These are phyloP conservation scores for Apamea anceps DNA, from an alignment of 2,888 invertebrate species.

Conservation along the genomic window DNA sequence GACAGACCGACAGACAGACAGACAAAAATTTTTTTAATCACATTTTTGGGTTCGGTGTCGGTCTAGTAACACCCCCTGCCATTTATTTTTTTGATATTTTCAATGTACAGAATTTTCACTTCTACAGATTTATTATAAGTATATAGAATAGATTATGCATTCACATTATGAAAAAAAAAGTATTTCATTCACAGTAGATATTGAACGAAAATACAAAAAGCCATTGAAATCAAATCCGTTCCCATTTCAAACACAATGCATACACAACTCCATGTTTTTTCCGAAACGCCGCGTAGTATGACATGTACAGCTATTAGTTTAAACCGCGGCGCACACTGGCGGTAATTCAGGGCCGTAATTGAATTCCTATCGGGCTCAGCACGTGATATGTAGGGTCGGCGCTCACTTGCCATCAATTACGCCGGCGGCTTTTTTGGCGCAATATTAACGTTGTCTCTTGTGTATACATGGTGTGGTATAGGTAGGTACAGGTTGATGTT, in stretches of 20 bases:
- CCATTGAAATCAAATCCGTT: neutral
- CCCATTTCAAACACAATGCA: neutral
- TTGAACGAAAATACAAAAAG: neutral
- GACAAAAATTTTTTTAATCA: too few relatives aligned
- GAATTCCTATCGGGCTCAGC: conserved; percentile 66
- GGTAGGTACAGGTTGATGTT: neutral
- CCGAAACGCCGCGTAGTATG: conserved; percentile 18
- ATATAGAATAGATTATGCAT: too few relatives aligned
- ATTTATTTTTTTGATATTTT: too few relatives aligned
- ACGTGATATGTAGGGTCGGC: conserved; percentile 62
- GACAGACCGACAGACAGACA: too few relatives aligned
- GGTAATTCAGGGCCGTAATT: conserved; percentile 69
- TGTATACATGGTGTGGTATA: conserved; percentile 24
- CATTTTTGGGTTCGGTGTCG: too few relatives aligned
- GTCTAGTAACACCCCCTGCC: too few relatives aligned
- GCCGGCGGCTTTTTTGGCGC: conserved; percentile 49
- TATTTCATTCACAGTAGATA: neutral
- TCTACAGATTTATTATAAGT: too few relatives aligned
- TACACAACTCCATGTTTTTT: neutral
- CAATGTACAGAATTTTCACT: too few relatives aligned
- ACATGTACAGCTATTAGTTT: conserved; percentile 61
- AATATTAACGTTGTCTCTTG: conserved; percentile 48
- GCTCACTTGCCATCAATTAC: conserved; percentile 58
- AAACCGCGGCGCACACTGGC: conserved; percentile 63
- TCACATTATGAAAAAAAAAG: neutral